Base-by-base conservation (phyloP, 2,797 vertebrate species). In the Epinephelus awoara region DNA sequence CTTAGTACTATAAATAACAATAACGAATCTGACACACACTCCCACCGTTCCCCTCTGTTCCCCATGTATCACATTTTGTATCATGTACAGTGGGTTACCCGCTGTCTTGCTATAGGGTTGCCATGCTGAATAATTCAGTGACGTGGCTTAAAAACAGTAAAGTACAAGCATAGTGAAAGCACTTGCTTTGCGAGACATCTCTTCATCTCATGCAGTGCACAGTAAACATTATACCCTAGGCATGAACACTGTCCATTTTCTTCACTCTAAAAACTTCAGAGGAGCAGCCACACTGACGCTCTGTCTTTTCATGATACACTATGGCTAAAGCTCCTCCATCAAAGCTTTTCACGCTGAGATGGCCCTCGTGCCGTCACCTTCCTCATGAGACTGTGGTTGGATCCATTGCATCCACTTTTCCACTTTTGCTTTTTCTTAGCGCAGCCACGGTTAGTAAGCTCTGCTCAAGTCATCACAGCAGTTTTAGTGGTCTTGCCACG, bases 401-500 rank as follows among this genome's bases (percentile, higher is more conserved):
- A 86, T 82, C 82, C 61, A 54, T 81, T 82, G 57, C 76, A 84
- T 89, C 71, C 59, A 54, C 69, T 75, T 78, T 59, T 74, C 29
- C 58, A 68, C n/a, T 78, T 79, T 67, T 9, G 1, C 46, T 77
- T 82, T 83, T 77, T 77, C 64, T 40, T 63, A 52, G 58, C 19
- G 10, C 66, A 29, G 79, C 73, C 46, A 50, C 9, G 54, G 67
- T 81, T 71, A 58, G 71, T 62, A 67, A 75, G 78, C 71, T 68
- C 69, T 71, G 67, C 86, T 82, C 25, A 84, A 91, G 69, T 86
- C 77, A 85, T 87, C 77, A 78, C 75, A 72, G 83, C 47, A 59
- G 44, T 73, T 85, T 77, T 56, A 77, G 59, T 64, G 67, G 59
- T 65, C 57, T 61, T 72, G 75, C 72, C 56, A 72, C 63, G 23